phyloP scores from a whole-genome alignment of 2,888 invertebrate genomes.

The Anoplius nigerrimus region DNA sequence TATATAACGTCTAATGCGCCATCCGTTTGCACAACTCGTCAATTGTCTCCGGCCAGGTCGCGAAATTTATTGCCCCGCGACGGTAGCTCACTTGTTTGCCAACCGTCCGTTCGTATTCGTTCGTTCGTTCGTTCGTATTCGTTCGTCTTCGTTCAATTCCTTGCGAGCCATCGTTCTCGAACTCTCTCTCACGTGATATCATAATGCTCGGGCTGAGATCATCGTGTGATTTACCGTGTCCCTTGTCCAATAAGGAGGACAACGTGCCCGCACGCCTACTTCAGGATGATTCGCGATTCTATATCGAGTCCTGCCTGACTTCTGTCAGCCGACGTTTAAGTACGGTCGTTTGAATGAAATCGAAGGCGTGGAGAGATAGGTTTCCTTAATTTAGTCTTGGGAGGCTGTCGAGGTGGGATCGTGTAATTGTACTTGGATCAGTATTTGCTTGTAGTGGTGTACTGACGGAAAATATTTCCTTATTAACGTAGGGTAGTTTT shows the following conservation, averaged over 20 bases:
- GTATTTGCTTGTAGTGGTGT: no score
- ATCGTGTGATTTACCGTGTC: slow-evolving; percentile 38
- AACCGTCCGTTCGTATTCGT: slow-evolving; percentile 22
- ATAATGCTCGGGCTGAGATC: slow-evolving; percentile 40
- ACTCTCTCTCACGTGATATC: slow-evolving; percentile 23
- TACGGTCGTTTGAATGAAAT: no score
- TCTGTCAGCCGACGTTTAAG: no score
- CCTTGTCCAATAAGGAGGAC: slow-evolving; percentile 24
- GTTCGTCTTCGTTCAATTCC: no score
- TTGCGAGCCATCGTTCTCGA: background rate
- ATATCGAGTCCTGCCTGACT: no score
- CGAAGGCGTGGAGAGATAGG: no score
- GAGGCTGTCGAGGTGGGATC: no score
- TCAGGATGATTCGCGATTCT: no score
- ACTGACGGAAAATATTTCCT: no score
- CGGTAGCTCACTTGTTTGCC: slow-evolving; percentile 40
- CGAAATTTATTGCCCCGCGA: slow-evolving; percentile 40
- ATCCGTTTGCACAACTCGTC: slow-evolving; percentile 36
- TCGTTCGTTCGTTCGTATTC: slow-evolving; percentile 22
- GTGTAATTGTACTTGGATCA: no score
- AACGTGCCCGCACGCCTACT: slow-evolving; percentile 38
- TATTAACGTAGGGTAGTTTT: no score
- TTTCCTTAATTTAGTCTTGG: no score
- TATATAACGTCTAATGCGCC: slow-evolving; percentile 33
- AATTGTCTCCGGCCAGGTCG: slow-evolving; percentile 14